Conservation (phyloP, 2,888 invertebrate genomes). For the Thera obeliscata region DNA sequence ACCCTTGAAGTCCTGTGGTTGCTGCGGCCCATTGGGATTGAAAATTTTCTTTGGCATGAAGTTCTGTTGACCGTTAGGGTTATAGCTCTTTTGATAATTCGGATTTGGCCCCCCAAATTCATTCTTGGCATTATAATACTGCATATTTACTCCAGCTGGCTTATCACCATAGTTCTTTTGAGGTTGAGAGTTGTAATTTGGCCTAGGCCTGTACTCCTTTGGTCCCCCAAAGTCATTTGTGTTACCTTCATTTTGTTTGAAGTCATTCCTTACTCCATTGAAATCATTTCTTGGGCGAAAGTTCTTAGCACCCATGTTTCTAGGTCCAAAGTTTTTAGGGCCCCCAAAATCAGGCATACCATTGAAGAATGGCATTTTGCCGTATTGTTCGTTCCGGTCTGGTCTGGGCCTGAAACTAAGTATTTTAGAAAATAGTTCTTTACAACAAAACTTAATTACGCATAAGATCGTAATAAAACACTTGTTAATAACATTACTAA, state of each 20-base stretch:
- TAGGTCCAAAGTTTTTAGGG: slow-evolving; percentile 78
- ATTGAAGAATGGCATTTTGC: slow-evolving; percentile 82
- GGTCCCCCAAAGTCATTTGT: slow-evolving; percentile 79
- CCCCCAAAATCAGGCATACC: slow-evolving; percentile 78
- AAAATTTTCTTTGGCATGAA: slow-evolving; percentile 72
- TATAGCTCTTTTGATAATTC: slow-evolving; percentile 70
- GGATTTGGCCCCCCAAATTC: slow-evolving; percentile 81
- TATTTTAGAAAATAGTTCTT: slow-evolving; percentile 10
- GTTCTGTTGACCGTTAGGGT: slow-evolving; percentile 63
- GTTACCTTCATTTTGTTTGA: slow-evolving; percentile 71
- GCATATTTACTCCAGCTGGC: slow-evolving; percentile 68
- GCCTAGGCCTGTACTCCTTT: slow-evolving; percentile 74
- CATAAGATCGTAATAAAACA: not conserved
- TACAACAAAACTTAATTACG: not conserved
- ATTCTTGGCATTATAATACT: slow-evolving; percentile 74
- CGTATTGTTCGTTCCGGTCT: slow-evolving; percentile 87
- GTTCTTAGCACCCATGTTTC: slow-evolving; percentile 74
- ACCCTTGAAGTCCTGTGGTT: slow-evolving; percentile 69
- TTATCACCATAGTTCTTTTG: slow-evolving; percentile 71
- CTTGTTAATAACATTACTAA: too few relatives aligned
- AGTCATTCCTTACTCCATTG: slow-evolving; percentile 77
- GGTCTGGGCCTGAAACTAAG: slow-evolving; percentile 85
- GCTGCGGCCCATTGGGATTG: slow-evolving; percentile 65
- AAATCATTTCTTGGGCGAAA: slow-evolving; percentile 80
- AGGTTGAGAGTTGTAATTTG: slow-evolving; percentile 69